These are phyloP conservation scores for Camelus dromedarius DNA, from an alignment of 2,113 vertebrate species.

Conservation along the genomic window DNA sequence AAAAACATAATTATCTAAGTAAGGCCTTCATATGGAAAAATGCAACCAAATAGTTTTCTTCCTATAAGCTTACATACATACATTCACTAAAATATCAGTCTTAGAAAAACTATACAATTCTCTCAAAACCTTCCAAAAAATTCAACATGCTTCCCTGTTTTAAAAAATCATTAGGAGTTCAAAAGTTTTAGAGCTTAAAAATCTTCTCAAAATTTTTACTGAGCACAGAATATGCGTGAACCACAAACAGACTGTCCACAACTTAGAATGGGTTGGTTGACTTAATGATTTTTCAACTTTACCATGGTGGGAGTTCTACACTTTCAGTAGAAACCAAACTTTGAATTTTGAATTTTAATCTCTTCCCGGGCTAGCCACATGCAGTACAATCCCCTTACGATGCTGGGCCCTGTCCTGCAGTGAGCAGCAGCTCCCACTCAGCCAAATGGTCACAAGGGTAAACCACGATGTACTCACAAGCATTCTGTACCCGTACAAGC, in stretches of 20 bases:
- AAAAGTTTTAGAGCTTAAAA: slow-evolving; percentile 5
- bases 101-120: not conserved
- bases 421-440: not conserved
- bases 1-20: not conserved
- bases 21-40: not conserved
- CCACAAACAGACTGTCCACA: not conserved
- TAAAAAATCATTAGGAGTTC: not conserved
- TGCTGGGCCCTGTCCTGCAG: not conserved
- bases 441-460: not conserved
- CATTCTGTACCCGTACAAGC: not conserved
- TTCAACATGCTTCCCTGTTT: not conserved
- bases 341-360: not conserved
- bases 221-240: not conserved
- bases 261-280: no score
- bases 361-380: not conserved
- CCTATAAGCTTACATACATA: not conserved
- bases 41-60: not conserved
- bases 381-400: not conserved
- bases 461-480: not conserved
- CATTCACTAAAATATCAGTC: not conserved
- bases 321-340: not conserved
- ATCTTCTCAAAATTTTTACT: not conserved
- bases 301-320: not conserved
- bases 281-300: not conserved
- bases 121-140: slow-evolving; percentile 27